A percentile compares a stretch with the other conserved stretches of the same genome.
Conservation (phyloP, 2,797 vertebrate species). For the Masticophis lateralis region DNA sequence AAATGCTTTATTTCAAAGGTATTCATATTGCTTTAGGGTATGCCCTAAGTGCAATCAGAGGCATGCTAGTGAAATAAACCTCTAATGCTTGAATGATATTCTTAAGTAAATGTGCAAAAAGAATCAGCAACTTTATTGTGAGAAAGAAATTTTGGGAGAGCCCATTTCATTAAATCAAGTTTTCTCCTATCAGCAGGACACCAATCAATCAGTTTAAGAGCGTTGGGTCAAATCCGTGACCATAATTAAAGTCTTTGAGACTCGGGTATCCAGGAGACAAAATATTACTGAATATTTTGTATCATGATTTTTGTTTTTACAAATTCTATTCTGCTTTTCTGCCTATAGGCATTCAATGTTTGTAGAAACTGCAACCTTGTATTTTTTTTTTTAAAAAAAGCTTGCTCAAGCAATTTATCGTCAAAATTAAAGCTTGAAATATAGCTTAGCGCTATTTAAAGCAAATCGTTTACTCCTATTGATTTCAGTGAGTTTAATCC, state of each 20-base stretch:
- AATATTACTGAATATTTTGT: neutral
- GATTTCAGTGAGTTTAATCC: neutral
- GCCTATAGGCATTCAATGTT: neutral
- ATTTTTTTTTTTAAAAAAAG: neutral
- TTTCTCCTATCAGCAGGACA: neutral
- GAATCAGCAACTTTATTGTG: neutral
- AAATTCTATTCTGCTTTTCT: neutral
- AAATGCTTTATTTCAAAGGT: neutral
- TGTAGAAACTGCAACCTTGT: neutral
- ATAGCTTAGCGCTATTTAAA: neutral
- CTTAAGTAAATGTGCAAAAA: neutral
- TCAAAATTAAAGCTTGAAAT: neutral
- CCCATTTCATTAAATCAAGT: neutral
- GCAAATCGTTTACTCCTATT: neutral
- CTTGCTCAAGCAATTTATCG: neutral
- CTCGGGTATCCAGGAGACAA: neutral
- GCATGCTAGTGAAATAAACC: neutral
- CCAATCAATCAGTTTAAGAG: neutral
- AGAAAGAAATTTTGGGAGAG: neutral
- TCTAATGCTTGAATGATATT: neutral
- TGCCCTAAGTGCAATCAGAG: neutral
- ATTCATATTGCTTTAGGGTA: neutral
- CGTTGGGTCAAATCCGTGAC: neutral
- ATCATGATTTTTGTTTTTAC: neutral
- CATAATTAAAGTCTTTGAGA: neutral